A percentile compares a stretch with the other conserved stretches of the same genome.
These are phyloP conservation scores for Dromiciops gliroides DNA, from an alignment of 2,113 vertebrate genomes.

Conservation along the genomic window DNA sequence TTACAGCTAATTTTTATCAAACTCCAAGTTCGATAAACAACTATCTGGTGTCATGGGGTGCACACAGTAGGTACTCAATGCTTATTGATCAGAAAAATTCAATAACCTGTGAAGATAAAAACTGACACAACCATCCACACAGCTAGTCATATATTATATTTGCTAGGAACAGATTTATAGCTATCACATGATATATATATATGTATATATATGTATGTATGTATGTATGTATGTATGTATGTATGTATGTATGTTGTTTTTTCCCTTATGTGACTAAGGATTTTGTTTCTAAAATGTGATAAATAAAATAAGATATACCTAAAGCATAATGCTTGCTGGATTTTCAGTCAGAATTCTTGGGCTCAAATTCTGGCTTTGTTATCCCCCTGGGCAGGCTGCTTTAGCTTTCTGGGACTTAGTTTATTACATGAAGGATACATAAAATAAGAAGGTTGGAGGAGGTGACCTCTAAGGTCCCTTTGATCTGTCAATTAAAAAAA, in stretches of 20 bases:
- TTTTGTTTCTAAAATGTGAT: not conserved
- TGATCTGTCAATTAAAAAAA: not conserved
- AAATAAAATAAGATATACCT: constrained; percentile 23
- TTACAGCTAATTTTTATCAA: constrained; percentile 51
- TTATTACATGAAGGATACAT: not conserved
- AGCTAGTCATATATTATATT: not conserved
- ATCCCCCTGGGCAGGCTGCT: not conserved
- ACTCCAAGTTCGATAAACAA: not conserved
- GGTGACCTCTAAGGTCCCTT: not conserved
- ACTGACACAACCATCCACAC: not conserved
- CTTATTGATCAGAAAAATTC: not conserved
- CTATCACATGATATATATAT: not conserved
- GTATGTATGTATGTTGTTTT: too few species aligned
- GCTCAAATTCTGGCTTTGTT: not conserved
- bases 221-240: too few species aligned
- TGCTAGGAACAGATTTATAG: not conserved
- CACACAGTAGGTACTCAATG: not conserved
- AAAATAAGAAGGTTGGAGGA: not conserved
- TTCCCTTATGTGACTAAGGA: not conserved
- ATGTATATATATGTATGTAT: too few species aligned
- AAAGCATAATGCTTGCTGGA: not conserved
- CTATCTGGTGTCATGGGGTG: not conserved
- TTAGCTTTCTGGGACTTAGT: not conserved
- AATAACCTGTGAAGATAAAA: constrained; percentile 5
- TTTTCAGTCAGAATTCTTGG: too few species aligned